Conservation (phyloP, 1,140 invertebrate genomes). For the Trachymyrmex septentrionalis region DNA sequence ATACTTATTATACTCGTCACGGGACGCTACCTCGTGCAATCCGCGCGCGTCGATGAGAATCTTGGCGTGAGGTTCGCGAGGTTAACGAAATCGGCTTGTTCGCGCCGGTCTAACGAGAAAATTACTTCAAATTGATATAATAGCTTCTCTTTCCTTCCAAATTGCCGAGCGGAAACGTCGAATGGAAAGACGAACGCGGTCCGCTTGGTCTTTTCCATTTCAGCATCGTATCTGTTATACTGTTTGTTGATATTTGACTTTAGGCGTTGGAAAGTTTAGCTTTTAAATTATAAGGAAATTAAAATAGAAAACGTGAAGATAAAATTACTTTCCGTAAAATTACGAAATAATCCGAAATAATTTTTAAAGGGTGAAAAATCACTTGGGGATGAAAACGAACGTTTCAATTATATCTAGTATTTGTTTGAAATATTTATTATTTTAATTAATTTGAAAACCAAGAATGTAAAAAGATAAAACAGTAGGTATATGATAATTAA, state of each 20-base stretch:
- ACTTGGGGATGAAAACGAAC: not conserved
- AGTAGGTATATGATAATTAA: not conserved
- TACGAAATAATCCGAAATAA: not conserved
- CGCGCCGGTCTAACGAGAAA: constrained; percentile 53
- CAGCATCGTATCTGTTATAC: not conserved
- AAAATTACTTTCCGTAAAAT: not conserved
- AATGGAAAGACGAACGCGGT: constrained; percentile 14
- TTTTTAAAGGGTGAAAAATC: not conserved
- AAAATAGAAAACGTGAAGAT: not conserved
- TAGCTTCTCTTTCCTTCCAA: constrained; percentile 26
- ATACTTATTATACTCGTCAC: constrained; percentile 57
- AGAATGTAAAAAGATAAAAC: not conserved
- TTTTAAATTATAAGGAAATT: constrained; percentile 23
- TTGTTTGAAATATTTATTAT: not conserved
- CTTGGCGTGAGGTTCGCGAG: constrained; percentile 14
- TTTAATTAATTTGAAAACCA: not conserved
- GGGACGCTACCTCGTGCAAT: constrained; percentile 57
- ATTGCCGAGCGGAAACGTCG: not conserved
- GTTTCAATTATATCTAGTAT: not conserved
- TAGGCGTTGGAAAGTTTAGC: not conserved
- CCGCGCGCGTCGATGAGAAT: constrained; percentile 66
- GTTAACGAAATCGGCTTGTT: constrained; percentile 59
- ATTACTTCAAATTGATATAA: constrained; percentile 60
- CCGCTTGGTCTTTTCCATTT: not conserved
- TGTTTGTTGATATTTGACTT: constrained; percentile 28